These are phyloP conservation scores for Notechis scutatus DNA, from an alignment of 2,113 vertebrate genomes.

Conservation along the genomic window DNA sequence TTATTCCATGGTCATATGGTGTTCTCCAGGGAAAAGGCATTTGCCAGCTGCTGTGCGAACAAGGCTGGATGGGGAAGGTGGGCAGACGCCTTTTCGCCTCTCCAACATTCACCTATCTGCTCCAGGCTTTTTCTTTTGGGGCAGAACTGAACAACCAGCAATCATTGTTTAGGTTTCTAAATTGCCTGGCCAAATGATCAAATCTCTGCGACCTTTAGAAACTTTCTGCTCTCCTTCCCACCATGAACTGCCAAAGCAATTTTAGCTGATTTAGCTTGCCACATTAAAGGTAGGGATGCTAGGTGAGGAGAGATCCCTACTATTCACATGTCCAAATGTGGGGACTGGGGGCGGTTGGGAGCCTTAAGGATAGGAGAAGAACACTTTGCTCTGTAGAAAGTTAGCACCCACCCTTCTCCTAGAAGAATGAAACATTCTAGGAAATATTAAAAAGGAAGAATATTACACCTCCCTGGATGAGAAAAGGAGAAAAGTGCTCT, in stretches of 20 bases:
- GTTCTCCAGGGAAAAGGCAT: accelerated
- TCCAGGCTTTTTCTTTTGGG: background rate
- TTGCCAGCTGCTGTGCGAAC: accelerated
- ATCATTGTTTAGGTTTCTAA: background rate
- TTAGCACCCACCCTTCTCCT: too few species aligned
- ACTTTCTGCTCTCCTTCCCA: background rate
- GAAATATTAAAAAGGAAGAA: too few species aligned
- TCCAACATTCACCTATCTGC: background rate
- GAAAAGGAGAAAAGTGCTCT: too few species aligned
- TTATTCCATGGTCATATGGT: accelerated
- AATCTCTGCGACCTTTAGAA: background rate
- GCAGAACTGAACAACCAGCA: background rate
- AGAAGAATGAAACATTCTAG: too few species aligned
- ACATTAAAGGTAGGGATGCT: background rate
- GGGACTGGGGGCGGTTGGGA: background rate
- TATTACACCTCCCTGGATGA: too few species aligned
- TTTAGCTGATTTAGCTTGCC: background rate
- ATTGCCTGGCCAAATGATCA: background rate
- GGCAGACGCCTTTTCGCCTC: background rate
- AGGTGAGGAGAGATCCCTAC: background rate
- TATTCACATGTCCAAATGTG: background rate
- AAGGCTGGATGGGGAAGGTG: accelerated
- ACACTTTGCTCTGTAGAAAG: background rate
- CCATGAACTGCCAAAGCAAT: background rate
- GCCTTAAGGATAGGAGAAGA: background rate